A percentile compares a stretch with the other conserved stretches of the same genome.
phyloP scores from a whole-genome alignment of 2,888 invertebrate species.

The Caenorhabditis doughertyi region DNA sequence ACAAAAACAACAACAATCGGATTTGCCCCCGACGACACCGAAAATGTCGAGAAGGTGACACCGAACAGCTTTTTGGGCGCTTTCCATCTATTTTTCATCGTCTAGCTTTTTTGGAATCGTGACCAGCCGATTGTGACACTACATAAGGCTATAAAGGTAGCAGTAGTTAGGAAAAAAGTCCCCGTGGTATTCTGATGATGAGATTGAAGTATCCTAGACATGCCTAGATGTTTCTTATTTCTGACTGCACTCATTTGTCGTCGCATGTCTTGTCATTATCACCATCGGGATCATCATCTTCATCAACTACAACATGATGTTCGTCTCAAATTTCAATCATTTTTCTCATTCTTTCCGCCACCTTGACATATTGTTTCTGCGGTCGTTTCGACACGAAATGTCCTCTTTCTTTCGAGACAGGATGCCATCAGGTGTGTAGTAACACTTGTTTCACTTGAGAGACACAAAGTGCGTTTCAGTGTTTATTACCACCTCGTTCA shows the following conservation, averaged over 20 bases:
- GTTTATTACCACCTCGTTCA: slow-evolving; percentile 9
- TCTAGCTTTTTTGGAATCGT: background rate
- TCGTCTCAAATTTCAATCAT: slow-evolving; percentile 61
- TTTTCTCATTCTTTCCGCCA: slow-evolving; percentile 35
- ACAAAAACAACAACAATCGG: slow-evolving; percentile 58
- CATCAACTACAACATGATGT: slow-evolving; percentile 25
- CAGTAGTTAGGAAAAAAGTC: too few species aligned
- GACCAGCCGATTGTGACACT: background rate
- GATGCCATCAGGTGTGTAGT: slow-evolving; percentile 35
- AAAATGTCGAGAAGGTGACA: slow-evolving; percentile 26
- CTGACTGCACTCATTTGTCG: slow-evolving; percentile 39
- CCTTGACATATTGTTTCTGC: slow-evolving; percentile 42
- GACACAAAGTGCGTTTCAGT: slow-evolving; percentile 5
- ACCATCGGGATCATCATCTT: background rate
- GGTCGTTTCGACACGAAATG: slow-evolving; percentile 24
- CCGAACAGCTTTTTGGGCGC: background rate
- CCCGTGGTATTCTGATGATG: too few species aligned
- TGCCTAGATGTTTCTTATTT: background rate
- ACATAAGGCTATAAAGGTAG: too few species aligned
- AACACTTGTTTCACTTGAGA: slow-evolving; percentile 12
- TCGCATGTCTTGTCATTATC: slow-evolving; percentile 31
- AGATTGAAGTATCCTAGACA: too few species aligned
- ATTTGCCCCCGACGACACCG: slow-evolving; percentile 6
- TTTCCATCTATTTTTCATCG: slow-evolving; percentile 32
- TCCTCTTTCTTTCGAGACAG: slow-evolving; percentile 21